Evolutionary conservation across 2,113 vertebrate species (phyloP), one percentile per base, ranked within the genome.

Genomic region (Mirounga angustirostris): DNA sequence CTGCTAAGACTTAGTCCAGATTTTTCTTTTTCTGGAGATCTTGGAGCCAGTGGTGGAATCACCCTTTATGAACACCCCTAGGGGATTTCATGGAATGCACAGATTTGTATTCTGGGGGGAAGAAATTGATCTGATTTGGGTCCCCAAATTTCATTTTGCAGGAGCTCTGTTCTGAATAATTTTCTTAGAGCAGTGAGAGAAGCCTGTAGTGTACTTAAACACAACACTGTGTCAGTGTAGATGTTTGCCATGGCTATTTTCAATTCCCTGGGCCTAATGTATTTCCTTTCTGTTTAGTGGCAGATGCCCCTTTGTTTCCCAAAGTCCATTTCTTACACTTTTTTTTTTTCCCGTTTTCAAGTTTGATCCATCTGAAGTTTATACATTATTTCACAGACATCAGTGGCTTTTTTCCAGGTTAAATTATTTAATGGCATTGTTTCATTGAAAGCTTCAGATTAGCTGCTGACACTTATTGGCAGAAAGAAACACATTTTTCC

Each of bases 391-490:
- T 99, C 98, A 97, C 97, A 98, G 86, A 94, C 97, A 98, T 97
- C 94, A 96, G 95, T 98, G 96, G 76, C 98, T 98, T 97, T 98
- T 87, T 97, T 87, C 94, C 85, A 97, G 97, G 98, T 98, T 98
- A 99, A 99, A 99, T 98, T 98, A 99, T 99, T 98, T 98, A 98
- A 98, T 97, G 93, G 80, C 91, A 98, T 98, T 99, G 97, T 99
- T 98, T 98, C 98, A 98, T 98, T 98, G 98, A 98, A 98, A 98
- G 94, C 80, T 98, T 98, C 98, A 98, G 98, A 98, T 98, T 98
- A 98, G 97, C 96, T 97, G 94, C 97, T 98, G 98, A 98, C 98
- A 98, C 89, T 98, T 99, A 99, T 98, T 97, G 98, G 98, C 98
- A 98, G 95, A 88, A 97, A 98, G 97, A 98, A 99, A 98, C 96